These are phyloP conservation scores for Falco punctatus DNA, from an alignment of 2,113 vertebrate genomes.

Conservation along the genomic window DNA sequence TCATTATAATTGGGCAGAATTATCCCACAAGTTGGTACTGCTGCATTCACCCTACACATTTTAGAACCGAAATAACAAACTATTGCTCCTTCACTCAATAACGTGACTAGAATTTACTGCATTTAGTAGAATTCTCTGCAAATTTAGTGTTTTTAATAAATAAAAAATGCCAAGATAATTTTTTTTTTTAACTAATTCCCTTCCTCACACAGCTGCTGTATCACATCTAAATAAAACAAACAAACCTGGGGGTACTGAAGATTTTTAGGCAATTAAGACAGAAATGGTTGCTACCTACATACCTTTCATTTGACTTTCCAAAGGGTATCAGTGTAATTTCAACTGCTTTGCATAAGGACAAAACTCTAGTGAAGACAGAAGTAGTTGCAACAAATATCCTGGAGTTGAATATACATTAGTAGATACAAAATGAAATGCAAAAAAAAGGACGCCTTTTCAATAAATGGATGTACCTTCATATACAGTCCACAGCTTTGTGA, in stretches of 20 bases:
- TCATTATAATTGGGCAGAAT: background rate
- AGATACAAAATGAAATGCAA: background rate
- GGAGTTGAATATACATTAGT: background rate
- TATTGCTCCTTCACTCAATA: background rate
- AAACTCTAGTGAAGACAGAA: background rate
- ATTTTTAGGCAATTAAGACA: background rate
- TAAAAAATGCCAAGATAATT: background rate
- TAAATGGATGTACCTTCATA: background rate
- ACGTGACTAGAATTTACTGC: background rate
- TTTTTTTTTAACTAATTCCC: background rate
- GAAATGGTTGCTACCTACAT: background rate
- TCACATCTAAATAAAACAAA: background rate
- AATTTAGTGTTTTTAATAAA: background rate
- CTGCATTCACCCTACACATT: background rate
- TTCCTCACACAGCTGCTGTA: background rate
- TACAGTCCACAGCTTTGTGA: background rate
- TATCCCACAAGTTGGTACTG: background rate
- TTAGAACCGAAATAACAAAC: background rate
- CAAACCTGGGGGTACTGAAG: background rate
- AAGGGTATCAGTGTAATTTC: background rate
- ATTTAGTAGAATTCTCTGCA: background rate
- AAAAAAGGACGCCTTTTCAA: background rate
- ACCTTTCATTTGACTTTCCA: background rate
- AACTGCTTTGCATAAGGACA: background rate
- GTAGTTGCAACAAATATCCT: background rate